A percentile compares a stretch with the other conserved stretches of the same genome.
Evolutionary conservation across 2,888 invertebrate genomes (phyloP).

Genomic region (Mythimna lalbum): DNA sequence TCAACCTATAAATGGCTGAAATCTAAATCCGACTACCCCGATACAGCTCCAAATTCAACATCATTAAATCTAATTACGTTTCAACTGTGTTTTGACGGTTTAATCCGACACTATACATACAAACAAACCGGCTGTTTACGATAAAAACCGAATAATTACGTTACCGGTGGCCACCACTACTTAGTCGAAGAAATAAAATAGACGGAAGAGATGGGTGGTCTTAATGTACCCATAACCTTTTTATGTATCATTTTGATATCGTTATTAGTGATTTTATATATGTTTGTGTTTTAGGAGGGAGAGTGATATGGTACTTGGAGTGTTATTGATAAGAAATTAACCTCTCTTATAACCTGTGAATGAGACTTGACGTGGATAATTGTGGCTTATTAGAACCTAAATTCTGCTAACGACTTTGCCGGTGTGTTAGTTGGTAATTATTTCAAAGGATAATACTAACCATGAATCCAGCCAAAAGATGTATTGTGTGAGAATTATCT

Average conservation of each 20-base stretch:
- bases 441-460: too few species aligned
- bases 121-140: conserved; percentile 51
- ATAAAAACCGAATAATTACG: conserved; percentile 54
- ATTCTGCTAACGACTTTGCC: neutral
- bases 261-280: conserved; percentile 40
- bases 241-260: conserved; percentile 40
- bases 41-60: conserved; percentile 53
- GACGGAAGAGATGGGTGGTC: conserved; percentile 53
- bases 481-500: too few species aligned
- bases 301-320: conserved; percentile 25
- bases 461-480: too few species aligned
- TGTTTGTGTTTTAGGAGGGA: conserved; percentile 22
- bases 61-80: conserved; percentile 62
- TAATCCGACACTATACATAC: conserved; percentile 53
- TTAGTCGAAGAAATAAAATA: conserved; percentile 52
- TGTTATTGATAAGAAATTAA: conserved; percentile 10
- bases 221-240: conserved; percentile 45
- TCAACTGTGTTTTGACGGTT: conserved; percentile 59
- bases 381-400: neutral
- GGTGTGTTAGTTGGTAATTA: too few species aligned
- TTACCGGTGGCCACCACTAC: conserved; percentile 52
- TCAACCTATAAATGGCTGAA: conserved; percentile 16
- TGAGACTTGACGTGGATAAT: neutral
- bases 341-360: neutral
- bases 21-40: conserved; percentile 43